Evolutionary conservation across 64 coral and sea anemone genomes (phyloP).

Genomic region (Montipora efflorescens): DNA sequence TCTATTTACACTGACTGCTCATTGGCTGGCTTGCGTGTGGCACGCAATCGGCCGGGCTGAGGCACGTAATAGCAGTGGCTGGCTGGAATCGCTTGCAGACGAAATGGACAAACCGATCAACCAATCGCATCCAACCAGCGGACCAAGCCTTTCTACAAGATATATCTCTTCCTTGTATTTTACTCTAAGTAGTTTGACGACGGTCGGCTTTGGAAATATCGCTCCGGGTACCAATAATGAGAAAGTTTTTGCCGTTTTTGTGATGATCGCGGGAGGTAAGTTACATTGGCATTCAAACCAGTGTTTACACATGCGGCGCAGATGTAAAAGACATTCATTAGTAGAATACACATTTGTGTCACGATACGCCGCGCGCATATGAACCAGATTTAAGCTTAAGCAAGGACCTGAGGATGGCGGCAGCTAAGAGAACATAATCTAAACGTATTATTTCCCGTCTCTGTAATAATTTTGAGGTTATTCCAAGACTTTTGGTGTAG

Average conservation of each 20-base stretch:
- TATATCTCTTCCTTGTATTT: conserved; percentile 95
- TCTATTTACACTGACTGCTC: conserved; percentile 81
- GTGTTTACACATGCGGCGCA: no score
- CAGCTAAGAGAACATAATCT: no score
- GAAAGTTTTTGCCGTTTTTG: conserved; percentile 85
- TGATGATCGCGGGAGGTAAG: conserved; percentile 95
- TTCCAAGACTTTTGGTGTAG: no score
- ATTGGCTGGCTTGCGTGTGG: conserved; percentile 99
- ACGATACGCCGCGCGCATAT: no score
- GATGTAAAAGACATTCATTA: no score
- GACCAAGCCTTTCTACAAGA: conserved; percentile 62
- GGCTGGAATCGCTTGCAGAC: conserved; percentile 72
- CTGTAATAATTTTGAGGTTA: no score
- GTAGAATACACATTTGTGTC: no score
- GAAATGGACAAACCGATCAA: conserved; percentile 47
- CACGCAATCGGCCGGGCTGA: conserved; percentile 85
- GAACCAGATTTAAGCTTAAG: no score
- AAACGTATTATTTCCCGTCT: no score
- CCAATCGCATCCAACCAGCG: conserved; percentile 28
- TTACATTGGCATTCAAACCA: neutral
- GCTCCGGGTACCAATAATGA: conserved; percentile 86
- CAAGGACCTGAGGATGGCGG: no score
- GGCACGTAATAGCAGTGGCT: conserved; percentile 52
- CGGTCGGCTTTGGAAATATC: conserved; percentile 96
- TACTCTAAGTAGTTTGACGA: conserved; percentile 90